Evolutionary conservation across 2,888 invertebrate genomes (phyloP).

Genomic region (Zygothrica quintamaculata): DNA sequence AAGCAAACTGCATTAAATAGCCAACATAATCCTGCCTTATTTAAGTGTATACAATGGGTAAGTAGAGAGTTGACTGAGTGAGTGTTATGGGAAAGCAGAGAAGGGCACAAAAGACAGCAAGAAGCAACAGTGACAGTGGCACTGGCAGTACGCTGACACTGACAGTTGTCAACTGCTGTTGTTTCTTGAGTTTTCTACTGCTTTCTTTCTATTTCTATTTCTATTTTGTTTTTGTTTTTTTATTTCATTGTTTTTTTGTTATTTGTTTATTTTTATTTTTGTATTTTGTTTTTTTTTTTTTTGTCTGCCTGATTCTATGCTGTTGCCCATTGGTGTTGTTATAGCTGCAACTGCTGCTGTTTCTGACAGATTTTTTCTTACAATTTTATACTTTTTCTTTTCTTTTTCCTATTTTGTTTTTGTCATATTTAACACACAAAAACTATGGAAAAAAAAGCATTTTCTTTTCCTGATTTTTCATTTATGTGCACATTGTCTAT

Average conservation of each 20-base stretch:
- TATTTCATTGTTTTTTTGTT: constrained; percentile 20
- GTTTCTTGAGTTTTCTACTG: constrained; percentile 69
- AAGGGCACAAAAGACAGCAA: constrained; percentile 70
- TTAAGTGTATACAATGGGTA: constrained; percentile 13
- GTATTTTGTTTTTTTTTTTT: constrained; percentile 26
- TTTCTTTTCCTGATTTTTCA: constrained; percentile 60
- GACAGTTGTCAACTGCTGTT: constrained; percentile 83
- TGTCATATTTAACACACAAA: constrained; percentile 55
- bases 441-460: too few relatives aligned
- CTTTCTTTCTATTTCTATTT: constrained; percentile 24
- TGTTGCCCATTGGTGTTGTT: constrained; percentile 15
- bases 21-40: not conserved
- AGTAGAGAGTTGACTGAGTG: constrained; percentile 1
- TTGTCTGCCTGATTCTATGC: constrained; percentile 20
- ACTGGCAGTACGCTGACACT: constrained; percentile 71
- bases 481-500: constrained; percentile 54
- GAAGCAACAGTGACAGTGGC: constrained; percentile 78
- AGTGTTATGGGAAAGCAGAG: constrained; percentile 11
- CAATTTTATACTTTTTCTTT: constrained; percentile 18
- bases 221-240: constrained; percentile 23
- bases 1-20: not conserved
- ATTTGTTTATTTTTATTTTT: too few relatives aligned
- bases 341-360: constrained; percentile 35
- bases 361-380: constrained; percentile 40
- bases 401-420: constrained; percentile 20